phyloP scores from a whole-genome alignment of 2,888 invertebrate genomes.

The Apoda limacodes region DNA sequence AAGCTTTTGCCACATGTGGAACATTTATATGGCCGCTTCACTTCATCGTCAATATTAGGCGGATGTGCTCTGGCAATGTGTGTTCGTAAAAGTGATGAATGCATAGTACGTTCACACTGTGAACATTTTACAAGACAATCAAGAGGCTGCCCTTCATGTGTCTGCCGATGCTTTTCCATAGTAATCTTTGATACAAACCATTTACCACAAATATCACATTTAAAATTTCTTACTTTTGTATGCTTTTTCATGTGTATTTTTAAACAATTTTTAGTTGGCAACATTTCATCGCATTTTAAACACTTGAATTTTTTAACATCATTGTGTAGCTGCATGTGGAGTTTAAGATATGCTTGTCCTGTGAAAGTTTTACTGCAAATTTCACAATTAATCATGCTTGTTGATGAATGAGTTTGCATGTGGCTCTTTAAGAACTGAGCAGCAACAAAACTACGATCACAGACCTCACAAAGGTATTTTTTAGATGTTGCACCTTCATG shows the following conservation, averaged over 20 bases:
- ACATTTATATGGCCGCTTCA: slow-evolving; percentile 58
- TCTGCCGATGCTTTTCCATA: slow-evolving; percentile 57
- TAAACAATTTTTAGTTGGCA: slow-evolving; percentile 59
- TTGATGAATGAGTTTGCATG: slow-evolving; percentile 58
- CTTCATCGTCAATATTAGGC: slow-evolving; percentile 46
- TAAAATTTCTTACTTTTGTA: slow-evolving; percentile 61
- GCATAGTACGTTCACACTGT: slow-evolving; percentile 58
- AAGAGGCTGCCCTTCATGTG: slow-evolving; percentile 55
- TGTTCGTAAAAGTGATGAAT: slow-evolving; percentile 49
- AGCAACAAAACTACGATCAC: slow-evolving; percentile 58
- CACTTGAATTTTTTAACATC: slow-evolving; percentile 63
- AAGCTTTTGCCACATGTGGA: slow-evolving; percentile 59
- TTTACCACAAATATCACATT: slow-evolving; percentile 57
- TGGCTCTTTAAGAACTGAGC: slow-evolving; percentile 62
- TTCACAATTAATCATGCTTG: slow-evolving; percentile 58
- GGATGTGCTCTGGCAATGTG: slow-evolving; percentile 53
- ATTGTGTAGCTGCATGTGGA: slow-evolving; percentile 61
- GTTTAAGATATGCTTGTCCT: slow-evolving; percentile 57
- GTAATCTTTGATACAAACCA: slow-evolving; percentile 60
- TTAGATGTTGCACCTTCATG: slow-evolving; percentile 54
- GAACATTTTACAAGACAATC: slow-evolving; percentile 60
- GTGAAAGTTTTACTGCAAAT: slow-evolving; percentile 58
- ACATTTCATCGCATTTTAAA: slow-evolving; percentile 60
- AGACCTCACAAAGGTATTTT: slow-evolving; percentile 55
- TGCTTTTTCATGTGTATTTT: slow-evolving; percentile 64